phyloP scores from a whole-genome alignment of 2,888 invertebrate species.

The Chesias legatella region DNA sequence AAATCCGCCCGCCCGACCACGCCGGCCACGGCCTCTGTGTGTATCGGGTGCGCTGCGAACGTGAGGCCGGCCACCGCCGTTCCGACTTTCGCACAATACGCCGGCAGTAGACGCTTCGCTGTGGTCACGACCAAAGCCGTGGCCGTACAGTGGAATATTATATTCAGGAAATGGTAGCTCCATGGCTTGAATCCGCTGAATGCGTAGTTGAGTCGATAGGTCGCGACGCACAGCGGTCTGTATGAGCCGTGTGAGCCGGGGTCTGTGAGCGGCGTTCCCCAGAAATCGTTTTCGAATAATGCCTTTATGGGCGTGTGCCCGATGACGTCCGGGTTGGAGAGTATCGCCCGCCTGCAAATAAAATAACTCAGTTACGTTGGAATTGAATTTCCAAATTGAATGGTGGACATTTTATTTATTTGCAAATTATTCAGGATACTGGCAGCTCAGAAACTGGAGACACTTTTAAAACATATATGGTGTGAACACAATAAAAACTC shows the following conservation, averaged over 20 bases:
- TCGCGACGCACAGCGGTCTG: slow-evolving; percentile 93
- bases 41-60: slow-evolving; percentile 97
- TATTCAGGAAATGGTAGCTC: slow-evolving; percentile 93
- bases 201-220: slow-evolving; percentile 91
- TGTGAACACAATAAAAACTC: no score
- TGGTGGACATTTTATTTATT: no score
- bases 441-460: no score
- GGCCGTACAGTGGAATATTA: slow-evolving; percentile 91
- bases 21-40: slow-evolving; percentile 97
- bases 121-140: slow-evolving; percentile 90
- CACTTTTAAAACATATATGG: no score
- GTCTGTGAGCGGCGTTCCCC: slow-evolving; percentile 97
- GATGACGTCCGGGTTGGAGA: slow-evolving; percentile 95
- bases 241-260: slow-evolving; percentile 98
- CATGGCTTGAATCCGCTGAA: slow-evolving; percentile 88
- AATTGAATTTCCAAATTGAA: no score
- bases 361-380: slow-evolving; percentile 42
- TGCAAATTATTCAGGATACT: no score
- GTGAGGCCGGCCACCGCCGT: slow-evolving; percentile 89
- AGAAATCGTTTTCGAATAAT: slow-evolving; percentile 96
- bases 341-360: slow-evolving; percentile 92
- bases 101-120: slow-evolving; percentile 85
- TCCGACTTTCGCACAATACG: slow-evolving; percentile 82
- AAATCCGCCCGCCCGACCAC: slow-evolving; percentile 97
- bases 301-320: slow-evolving; percentile 90